phyloP scores from a whole-genome alignment of 1,140 invertebrate genomes.

The Ganaspis sp. region DNA sequence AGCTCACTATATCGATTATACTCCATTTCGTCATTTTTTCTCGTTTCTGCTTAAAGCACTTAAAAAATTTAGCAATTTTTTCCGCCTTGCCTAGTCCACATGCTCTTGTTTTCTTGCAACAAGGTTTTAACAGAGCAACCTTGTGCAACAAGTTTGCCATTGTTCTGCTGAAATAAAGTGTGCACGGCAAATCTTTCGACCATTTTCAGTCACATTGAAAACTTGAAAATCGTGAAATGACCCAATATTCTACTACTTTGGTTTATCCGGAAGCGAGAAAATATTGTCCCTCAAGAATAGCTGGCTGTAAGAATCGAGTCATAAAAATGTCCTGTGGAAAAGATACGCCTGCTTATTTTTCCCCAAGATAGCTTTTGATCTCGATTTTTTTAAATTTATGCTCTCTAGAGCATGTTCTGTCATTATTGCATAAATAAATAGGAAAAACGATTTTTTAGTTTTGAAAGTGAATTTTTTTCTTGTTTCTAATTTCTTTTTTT shows the following conservation, averaged over 20 bases:
- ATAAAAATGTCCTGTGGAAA: constrained; percentile 35
- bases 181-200: constrained; percentile 47
- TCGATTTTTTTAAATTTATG: too few relatives aligned
- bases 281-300: constrained; percentile 12
- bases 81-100: not conserved
- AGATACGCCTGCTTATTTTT: constrained; percentile 28
- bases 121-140: constrained; percentile 8
- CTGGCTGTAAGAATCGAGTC: not conserved
- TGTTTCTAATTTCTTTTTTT: too few relatives aligned
- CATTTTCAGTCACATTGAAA: constrained; percentile 8
- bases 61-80: not conserved
- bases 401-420: too few relatives aligned
- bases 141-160: constrained; percentile 69
- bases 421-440: too few relatives aligned
- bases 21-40: not conserved
- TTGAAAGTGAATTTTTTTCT: too few relatives aligned
- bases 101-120: not conserved
- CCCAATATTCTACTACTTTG: constrained; percentile 10
- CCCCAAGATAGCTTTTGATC: not conserved
- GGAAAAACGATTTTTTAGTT: too few relatives aligned
- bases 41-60: not conserved
- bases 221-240: not conserved
- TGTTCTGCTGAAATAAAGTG: constrained; percentile 47
- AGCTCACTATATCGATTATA: not conserved
- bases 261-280: not conserved